phyloP scores from a whole-genome alignment of 1,140 invertebrate genomes.

The Drosophila elegans region DNA sequence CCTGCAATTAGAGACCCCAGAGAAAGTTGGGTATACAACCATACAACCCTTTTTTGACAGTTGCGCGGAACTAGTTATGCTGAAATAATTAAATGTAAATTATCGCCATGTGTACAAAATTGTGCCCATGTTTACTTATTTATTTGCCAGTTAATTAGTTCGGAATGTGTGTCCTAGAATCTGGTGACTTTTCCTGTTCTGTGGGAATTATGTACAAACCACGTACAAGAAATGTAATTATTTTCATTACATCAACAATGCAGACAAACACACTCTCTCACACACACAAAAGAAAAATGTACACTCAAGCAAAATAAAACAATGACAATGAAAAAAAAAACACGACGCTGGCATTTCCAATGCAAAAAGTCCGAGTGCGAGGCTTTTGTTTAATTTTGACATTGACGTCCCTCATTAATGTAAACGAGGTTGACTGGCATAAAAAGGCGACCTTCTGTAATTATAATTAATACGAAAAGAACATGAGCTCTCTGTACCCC shows the following conservation, averaged over 20 bases:
- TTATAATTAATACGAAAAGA: constrained; percentile 80
- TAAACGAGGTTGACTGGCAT: constrained; percentile 56
- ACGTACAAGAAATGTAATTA: constrained; percentile 74
- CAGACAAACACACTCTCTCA: constrained; percentile 10
- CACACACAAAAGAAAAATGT: constrained; percentile 21
- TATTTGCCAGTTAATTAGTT: constrained; percentile 66
- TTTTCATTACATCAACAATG: constrained; percentile 62
- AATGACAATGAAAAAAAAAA: constrained; percentile 28
- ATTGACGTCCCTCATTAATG: constrained; percentile 65
- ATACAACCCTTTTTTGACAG: constrained; percentile 47
- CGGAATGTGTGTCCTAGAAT: constrained; percentile 20
- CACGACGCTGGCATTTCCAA: constrained; percentile 41
- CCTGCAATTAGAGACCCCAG: constrained; percentile 46
- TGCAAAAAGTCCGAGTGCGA: constrained; percentile 19
- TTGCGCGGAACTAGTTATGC: constrained; percentile 43
- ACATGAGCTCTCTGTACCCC: constrained; percentile 34
- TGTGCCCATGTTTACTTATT: constrained; percentile 66
- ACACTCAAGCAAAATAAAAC: constrained; percentile 30
- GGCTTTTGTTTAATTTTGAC: constrained; percentile 47
- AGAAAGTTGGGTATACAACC: constrained; percentile 7
- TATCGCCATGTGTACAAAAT: constrained; percentile 60
- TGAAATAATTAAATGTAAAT: constrained; percentile 74
- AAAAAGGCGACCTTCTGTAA: constrained; percentile 72
- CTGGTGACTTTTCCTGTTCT: constrained; percentile 34
- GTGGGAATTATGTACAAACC: constrained; percentile 47